A percentile compares a stretch with the other conserved stretches of the same genome.
Evolutionary conservation across 2,888 invertebrate genomes (phyloP).

Genomic region (Scaptomyza parva): DNA sequence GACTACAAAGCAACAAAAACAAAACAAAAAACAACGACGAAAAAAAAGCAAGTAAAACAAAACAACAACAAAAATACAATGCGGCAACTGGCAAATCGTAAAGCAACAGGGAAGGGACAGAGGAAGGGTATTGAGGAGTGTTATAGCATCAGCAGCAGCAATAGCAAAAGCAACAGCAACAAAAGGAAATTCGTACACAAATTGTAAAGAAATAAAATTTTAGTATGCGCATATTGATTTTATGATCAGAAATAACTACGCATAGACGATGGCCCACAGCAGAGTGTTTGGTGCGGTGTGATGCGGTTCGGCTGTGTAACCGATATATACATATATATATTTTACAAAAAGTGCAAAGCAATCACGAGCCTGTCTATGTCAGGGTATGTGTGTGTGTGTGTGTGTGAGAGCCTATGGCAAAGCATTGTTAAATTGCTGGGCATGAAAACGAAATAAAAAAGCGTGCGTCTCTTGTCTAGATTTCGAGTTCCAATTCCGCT

Average conservation of each 20-base stretch:
- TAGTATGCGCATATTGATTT: slow-evolving; percentile 82
- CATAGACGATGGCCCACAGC: slow-evolving; percentile 47
- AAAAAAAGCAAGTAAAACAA: slow-evolving; percentile 13
- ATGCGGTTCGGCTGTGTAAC: background rate
- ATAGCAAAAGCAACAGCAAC: slow-evolving; percentile 39
- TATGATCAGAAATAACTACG: slow-evolving; percentile 79
- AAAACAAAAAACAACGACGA: slow-evolving; percentile 35
- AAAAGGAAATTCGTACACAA: slow-evolving; percentile 74
- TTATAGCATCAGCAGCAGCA: slow-evolving; percentile 9
- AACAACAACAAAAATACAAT: slow-evolving; percentile 45
- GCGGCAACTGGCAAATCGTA: slow-evolving; percentile 59
- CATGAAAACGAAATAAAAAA: slow-evolving; percentile 62
- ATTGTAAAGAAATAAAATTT: slow-evolving; percentile 81
- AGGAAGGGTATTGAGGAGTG: slow-evolving; percentile 5
- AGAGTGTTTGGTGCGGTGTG: slow-evolving; percentile 3
- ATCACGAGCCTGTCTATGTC: slow-evolving; percentile 58
- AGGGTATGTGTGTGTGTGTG: slow-evolving; percentile 4
- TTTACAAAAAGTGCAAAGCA: slow-evolving; percentile 76
- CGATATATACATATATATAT: background rate
- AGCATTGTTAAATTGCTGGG: slow-evolving; percentile 48
- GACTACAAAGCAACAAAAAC: slow-evolving; percentile 71
- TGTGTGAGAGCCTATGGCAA: slow-evolving; percentile 28
- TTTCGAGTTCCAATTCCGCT: slow-evolving; percentile 30
- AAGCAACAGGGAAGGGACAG: slow-evolving; percentile 35
- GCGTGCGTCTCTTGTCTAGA: slow-evolving; percentile 13